Evolutionary conservation across 2,888 invertebrate species (phyloP).

Genomic region (Microctonus brassicae): DNA sequence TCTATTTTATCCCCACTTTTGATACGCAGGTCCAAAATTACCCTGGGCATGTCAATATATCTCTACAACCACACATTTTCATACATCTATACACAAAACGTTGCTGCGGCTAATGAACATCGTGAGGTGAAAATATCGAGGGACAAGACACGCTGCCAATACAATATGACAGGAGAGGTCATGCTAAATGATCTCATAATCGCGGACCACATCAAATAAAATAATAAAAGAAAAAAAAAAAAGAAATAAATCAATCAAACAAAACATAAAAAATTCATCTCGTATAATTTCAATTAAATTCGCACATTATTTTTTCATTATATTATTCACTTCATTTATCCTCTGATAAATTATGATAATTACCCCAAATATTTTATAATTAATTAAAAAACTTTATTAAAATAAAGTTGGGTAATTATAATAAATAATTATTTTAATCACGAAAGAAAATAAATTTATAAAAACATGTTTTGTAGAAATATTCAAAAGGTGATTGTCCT

Average conservation of each 20-base stretch:
- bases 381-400: no score
- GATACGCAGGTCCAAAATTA: constrained; percentile 13
- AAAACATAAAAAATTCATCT: no score
- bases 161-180: constrained; percentile 2
- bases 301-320: no score
- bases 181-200: background rate
- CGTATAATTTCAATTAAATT: no score
- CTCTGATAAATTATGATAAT: no score
- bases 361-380: no score
- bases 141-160: constrained; percentile 8
- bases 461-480: background rate
- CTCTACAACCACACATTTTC: background rate
- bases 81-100: background rate
- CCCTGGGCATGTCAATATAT: background rate
- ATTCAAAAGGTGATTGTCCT: constrained; percentile 4
- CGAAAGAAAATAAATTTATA: background rate
- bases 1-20: background rate
- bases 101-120: background rate
- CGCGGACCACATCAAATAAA: background rate
- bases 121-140: background rate
- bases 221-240: no score
- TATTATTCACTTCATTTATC: no score
- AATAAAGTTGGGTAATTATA: no score
- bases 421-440: no score
- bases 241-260: no score